Evolutionary conservation across 2,888 invertebrate species (phyloP).

Genomic region (Melitaea athalia): DNA sequence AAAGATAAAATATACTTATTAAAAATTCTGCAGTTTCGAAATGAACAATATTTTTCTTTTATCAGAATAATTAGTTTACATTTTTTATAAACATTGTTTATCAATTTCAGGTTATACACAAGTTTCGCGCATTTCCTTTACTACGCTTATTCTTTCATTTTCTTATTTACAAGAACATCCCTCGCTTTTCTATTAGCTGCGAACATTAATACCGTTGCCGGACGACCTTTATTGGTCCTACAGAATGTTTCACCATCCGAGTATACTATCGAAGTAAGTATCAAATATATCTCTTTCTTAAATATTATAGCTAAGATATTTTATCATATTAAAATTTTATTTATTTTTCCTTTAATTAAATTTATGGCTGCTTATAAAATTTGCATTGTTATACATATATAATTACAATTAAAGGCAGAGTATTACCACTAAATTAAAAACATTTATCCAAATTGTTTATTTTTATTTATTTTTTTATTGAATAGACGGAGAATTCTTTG

Average conservation of each 20-base stretch:
- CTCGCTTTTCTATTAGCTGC: constrained; percentile 82
- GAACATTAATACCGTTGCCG: constrained; percentile 79
- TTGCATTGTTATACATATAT: no score
- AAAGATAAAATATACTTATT: no score
- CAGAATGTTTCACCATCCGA: constrained; percentile 81
- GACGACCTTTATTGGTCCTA: constrained; percentile 75
- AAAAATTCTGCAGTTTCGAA: no score
- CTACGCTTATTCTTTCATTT: constrained; percentile 84
- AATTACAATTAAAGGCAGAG: no score
- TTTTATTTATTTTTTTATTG: no score
- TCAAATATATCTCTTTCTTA: neutral
- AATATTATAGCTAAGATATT: neutral
- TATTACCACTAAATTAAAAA: no score
- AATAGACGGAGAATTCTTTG: neutral
- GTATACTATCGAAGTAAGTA: constrained; percentile 82
- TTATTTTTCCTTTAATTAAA: no score
- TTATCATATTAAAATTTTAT: neutral
- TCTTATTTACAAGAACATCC: constrained; percentile 81
- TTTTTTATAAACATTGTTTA: neutral
- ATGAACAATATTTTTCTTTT: no score
- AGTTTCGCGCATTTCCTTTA: constrained; percentile 81
- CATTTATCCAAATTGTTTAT: no score
- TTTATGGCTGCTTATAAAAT: no score
- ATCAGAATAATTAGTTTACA: no score
- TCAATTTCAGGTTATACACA: constrained; percentile 49